Percentiles rank a stretch among this genome's conserved stretches.
Conservation (phyloP, 1,140 invertebrate genomes). For the Kradibia gibbosae region DNA sequence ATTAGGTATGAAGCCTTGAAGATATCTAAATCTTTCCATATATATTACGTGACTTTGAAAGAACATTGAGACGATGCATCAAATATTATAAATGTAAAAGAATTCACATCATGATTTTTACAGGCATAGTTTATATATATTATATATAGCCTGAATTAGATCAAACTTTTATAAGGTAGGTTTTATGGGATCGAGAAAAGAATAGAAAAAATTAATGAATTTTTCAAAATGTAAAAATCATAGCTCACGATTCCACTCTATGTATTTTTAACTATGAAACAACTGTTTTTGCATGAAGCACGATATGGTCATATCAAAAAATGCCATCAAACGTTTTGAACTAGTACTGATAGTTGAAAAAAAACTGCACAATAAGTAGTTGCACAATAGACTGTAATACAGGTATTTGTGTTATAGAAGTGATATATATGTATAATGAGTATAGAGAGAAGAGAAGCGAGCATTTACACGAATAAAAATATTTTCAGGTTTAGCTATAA, state of each 20-base stretch:
- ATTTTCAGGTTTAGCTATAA: background rate
- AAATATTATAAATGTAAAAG: background rate
- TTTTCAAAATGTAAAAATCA: background rate
- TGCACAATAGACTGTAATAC: too few relatives aligned
- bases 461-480: background rate
- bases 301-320: background rate
- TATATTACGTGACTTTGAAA: constrained; percentile 4
- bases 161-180: background rate
- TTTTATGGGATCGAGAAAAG: background rate
- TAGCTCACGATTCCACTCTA: background rate
- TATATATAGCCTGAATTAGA: background rate
- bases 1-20: background rate
- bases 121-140: too few relatives aligned
- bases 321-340: background rate
- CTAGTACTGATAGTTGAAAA: background rate
- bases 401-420: too few relatives aligned
- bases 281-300: background rate
- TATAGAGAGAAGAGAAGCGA: background rate
- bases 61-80: background rate
- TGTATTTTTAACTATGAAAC: background rate
- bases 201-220: background rate
- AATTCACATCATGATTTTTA: background rate
- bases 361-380: background rate
- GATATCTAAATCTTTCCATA: background rate
- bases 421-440: too few relatives aligned